phyloP scores from a whole-genome alignment of 2,888 invertebrate species.

The Amaurobius ferox region DNA sequence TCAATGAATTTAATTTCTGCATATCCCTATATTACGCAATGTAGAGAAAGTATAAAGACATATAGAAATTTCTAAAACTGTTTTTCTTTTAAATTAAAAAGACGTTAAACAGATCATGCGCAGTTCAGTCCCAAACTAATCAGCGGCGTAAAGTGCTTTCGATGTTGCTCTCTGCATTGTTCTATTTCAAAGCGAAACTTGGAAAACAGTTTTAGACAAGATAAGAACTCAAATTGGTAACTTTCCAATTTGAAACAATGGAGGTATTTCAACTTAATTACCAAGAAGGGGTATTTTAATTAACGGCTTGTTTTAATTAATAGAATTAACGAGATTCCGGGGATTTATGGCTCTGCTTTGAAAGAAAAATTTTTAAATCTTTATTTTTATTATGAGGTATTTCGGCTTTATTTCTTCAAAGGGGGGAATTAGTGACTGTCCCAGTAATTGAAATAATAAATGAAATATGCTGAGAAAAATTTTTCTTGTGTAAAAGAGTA shows the following conservation, averaged over 20 bases:
- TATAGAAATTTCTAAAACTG: too few relatives aligned
- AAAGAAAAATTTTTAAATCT: neutral
- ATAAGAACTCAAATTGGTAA: neutral
- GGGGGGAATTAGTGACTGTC: neutral
- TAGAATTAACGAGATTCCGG: neutral
- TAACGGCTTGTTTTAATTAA: conserved; percentile 1
- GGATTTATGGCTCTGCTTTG: neutral
- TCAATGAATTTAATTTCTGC: too few relatives aligned
- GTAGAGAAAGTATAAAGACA: too few relatives aligned
- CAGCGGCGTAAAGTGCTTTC: too few relatives aligned
- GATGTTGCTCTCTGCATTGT: too few relatives aligned
- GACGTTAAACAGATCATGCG: too few relatives aligned
- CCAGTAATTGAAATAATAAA: too few relatives aligned
- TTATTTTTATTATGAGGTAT: neutral
- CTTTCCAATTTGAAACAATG: conserved; percentile 5
- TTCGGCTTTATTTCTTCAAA: neutral
- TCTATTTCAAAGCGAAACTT: neutral
- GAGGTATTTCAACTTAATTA: conserved; percentile 1
- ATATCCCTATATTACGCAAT: too few relatives aligned
- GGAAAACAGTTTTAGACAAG: neutral
- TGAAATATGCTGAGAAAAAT: too few relatives aligned
- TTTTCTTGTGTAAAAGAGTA: too few relatives aligned
- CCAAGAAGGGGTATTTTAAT: neutral
- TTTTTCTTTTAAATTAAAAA: too few relatives aligned
- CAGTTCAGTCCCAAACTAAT: too few relatives aligned